Conservation (phyloP, 2,797 vertebrate genomes). For the Eulemur coronatus region DNA sequence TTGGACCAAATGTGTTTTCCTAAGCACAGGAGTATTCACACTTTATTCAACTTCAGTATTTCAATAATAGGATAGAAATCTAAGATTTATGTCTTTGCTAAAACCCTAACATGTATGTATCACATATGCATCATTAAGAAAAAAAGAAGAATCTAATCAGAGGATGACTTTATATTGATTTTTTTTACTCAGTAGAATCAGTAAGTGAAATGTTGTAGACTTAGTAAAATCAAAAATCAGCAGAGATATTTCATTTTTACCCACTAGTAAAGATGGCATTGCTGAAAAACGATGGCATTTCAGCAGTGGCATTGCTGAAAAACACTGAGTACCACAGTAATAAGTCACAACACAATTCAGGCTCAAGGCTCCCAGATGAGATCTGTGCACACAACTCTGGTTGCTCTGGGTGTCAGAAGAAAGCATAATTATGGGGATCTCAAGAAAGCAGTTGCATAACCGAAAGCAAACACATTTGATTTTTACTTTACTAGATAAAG, state of each 20-base stretch:
- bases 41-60: not conserved
- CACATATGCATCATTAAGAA: not conserved
- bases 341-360: slow-evolving; percentile 46
- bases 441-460: not conserved
- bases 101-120: not conserved
- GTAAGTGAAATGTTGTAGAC: slow-evolving; percentile 31
- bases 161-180: not conserved
- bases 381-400: not conserved
- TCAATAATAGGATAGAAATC: not conserved
- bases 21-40: not conserved
- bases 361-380: slow-evolving; percentile 3
- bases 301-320: not conserved
- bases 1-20: not conserved
- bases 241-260: slow-evolving; percentile 33
- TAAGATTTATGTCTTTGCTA: slow-evolving; percentile 23
- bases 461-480: slow-evolving; percentile 11
- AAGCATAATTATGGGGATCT: not conserved
- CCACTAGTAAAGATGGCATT: not conserved
- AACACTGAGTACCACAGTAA: not conserved
- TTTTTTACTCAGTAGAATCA: not conserved
- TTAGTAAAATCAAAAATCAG: slow-evolving; percentile 40
- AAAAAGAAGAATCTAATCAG: not conserved
- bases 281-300: not conserved
- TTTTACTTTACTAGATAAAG: slow-evolving; percentile 6
- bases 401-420: not conserved